These are phyloP conservation scores for Tyto alba DNA, from an alignment of 2,113 vertebrate genomes.

Conservation along the genomic window DNA sequence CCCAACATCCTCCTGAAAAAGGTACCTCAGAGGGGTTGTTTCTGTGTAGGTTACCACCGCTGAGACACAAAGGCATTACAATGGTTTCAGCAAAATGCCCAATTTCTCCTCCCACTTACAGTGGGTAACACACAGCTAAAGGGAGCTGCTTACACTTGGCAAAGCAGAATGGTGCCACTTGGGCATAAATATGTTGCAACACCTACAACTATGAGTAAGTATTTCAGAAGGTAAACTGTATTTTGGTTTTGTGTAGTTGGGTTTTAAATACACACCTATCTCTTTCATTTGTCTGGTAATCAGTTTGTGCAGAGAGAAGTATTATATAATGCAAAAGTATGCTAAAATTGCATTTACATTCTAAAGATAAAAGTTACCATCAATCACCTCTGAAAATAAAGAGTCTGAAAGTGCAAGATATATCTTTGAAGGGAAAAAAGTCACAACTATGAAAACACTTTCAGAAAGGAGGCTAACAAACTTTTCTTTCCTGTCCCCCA, in stretches of 20 bases:
- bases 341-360: not conserved
- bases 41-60: not conserved
- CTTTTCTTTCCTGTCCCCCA: not conserved
- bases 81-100: accelerated
- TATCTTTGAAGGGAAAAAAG: not conserved
- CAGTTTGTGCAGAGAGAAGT: not conserved
- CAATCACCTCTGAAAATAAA: not conserved
- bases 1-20: not conserved
- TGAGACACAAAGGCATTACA: not conserved
- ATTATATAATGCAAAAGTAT: not conserved
- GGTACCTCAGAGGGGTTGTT: not conserved
- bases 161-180: not conserved
- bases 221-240: not conserved
- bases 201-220: not conserved
- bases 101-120: not conserved
- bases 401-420: not conserved
- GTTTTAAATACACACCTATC: not conserved
- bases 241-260: not conserved
- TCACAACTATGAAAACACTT: not conserved
- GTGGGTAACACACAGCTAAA: not conserved
- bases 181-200: not conserved
- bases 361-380: slow-evolving; percentile 27
- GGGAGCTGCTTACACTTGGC: not conserved
- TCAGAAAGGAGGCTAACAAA: slow-evolving; percentile 31
- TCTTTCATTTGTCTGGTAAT: not conserved